Base-by-base conservation (phyloP, 2,113 vertebrate genomes). In the Machaerirhynchus nigripectus region DNA sequence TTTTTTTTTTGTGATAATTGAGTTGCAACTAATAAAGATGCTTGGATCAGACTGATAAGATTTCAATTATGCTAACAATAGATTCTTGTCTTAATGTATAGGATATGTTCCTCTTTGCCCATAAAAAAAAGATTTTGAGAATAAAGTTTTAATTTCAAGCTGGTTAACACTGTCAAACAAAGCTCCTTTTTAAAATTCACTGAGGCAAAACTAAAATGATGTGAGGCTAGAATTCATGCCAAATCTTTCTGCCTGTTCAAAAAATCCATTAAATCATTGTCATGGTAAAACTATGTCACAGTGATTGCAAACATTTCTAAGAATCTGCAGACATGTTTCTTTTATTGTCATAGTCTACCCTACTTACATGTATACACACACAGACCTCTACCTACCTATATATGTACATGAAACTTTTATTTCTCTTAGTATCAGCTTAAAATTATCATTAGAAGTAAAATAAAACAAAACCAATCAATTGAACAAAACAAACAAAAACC, bases 81-180 rank as follows among this genome's bases (percentile, higher is more conserved):
- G 17, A n/a, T 49, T 69, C 6, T 52, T 57, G 24, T 52, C 61
- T 53, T 75, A 37, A 79, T 13, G 27, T 27, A 10, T 27, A 13
- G 27, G 33, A 18, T 26, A 11, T 31, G 5, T 50, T 86, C 40
- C 9, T 55, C 15, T 82, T 78, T 46, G 14, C 10, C 17, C 28
- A 44, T 44, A 39, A 78, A 61, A 69, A 69, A 35, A 52, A 46
- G 4, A 30, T 71, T 60, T 71, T 60, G 23, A 50, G 12, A 5
- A 23, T 39, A 61, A 68, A 2, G 1, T 35, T 69, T 70, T 59
- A 13, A 3, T 71, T 42, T 57, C 73, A n/a, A 68, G 13, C 3
- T 50, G 46, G 18, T 44, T 71, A 56, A 13, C 0, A 0, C 5
- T 40, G 19, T 22, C 24, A 46, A 76, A 50, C 2, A 46, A 63